Evolutionary conservation across 2,113 vertebrate genomes (phyloP), one percentile per base, ranked within the genome.

Genomic region (Vanacampus margaritifer): DNA sequence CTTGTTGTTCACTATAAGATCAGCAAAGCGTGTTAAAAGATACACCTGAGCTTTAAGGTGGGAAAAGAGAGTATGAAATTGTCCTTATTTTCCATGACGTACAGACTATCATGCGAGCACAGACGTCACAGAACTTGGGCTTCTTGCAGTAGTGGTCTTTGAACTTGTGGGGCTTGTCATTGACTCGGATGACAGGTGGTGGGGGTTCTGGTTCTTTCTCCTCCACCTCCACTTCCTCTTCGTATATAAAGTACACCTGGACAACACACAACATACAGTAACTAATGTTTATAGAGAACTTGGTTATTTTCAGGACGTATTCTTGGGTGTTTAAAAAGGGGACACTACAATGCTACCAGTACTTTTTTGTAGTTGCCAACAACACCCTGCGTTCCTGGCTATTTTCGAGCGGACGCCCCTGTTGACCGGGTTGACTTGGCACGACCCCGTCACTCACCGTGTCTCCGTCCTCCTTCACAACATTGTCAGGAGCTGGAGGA

Each of bases 71-170:
- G n/a, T 8, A 2, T 28, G 0, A 39, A 9, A 1, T 19, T 23
- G 23, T 53, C 23, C 4, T 16, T 48, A 56, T 63, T 64, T 72
- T 7, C 16, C 7, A n/a, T 6, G 14, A 89, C 96, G 90, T 91
- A 98, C 96, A 91, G 87, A 98, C 96, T 51, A 98, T 99, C 97
- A 98, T 99, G 71, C 97, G 94, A 78, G 96, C 97, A 3, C 97
- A 99, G 83, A 98, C 96, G 0, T 98, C 97, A 6, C 97, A 99
- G 90, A 99, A 98, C 82, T 99, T 99, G 80, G 96, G 96, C 68
- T 96, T 99, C 90, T 98, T 99, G 91, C 97, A 96, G 86, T 96
- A 99, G 72, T 99, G 96, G 90, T 99, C 96, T 88, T 96, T 98
- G 86, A 99, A 95, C 86, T 98, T 99, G 91, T 99, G 97, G 1